phyloP scores from a whole-genome alignment of 1,140 invertebrate species.

The Pogonus chalceus region DNA sequence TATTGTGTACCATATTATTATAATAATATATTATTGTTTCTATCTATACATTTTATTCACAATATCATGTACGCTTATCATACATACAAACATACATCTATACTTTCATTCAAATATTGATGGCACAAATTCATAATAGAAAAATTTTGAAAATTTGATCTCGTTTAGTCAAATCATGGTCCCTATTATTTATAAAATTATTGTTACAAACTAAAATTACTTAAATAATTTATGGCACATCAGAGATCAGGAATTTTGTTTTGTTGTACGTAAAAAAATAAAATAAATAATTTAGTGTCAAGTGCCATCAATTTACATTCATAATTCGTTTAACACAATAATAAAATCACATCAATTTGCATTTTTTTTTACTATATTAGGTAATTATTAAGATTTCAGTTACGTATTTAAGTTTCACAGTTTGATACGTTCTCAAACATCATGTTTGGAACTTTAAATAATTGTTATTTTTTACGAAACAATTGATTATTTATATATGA shows the following conservation, averaged over 20 bases:
- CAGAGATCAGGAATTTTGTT: not conserved
- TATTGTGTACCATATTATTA: not conserved
- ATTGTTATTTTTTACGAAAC: not conserved
- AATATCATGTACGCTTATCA: too few species aligned
- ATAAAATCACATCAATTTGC: not conserved
- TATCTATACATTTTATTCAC: not conserved
- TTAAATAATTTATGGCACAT: not conserved
- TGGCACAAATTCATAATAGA: not conserved
- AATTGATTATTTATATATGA: not conserved
- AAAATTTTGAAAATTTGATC: not conserved
- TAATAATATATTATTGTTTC: not conserved
- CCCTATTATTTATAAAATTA: not conserved
- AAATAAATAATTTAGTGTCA: not conserved
- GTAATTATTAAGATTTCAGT: not conserved
- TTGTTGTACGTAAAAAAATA: not conserved
- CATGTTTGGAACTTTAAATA: not conserved
- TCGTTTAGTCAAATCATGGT: not conserved
- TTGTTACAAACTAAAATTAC: not conserved
- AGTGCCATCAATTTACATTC: not conserved
- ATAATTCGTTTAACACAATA: not conserved
- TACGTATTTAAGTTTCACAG: not conserved
- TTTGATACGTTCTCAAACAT: not conserved
- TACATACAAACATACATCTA: too few species aligned
- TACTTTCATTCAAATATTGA: not conserved
- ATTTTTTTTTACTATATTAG: not conserved